Evolutionary conservation across 2,797 vertebrate genomes (phyloP).

Genomic region (Gymnothorax reevesii): DNA sequence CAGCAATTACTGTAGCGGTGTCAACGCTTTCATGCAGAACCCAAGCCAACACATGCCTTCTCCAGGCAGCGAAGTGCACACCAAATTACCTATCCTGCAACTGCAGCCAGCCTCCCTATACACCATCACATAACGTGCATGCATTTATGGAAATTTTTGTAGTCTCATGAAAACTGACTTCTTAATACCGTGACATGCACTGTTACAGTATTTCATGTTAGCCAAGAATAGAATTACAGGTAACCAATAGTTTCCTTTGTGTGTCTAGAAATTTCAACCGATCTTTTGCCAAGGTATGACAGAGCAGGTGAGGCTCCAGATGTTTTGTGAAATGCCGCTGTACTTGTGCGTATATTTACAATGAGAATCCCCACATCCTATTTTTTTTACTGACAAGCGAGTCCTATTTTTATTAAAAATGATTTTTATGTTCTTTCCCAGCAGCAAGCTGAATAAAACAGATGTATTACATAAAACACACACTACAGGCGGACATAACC

Average conservation of each 20-base stretch:
- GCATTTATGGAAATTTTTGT: too few species aligned
- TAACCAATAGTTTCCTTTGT: neutral
- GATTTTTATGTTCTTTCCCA: neutral
- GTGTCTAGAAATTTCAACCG: neutral
- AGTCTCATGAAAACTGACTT: too few species aligned
- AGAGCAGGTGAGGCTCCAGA: neutral
- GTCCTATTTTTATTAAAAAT: neutral
- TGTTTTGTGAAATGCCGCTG: neutral
- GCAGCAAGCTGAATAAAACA: neutral
- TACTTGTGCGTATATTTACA: neutral
- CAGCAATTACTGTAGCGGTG: neutral
- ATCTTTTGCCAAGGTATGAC: neutral
- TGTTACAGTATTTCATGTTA: too few species aligned
- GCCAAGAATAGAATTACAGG: neutral
- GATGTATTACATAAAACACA: neutral
- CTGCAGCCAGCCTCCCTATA: neutral
- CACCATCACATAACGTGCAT: too few species aligned
- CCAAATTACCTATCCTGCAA: neutral
- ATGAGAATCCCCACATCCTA: neutral
- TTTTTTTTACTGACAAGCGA: neutral
- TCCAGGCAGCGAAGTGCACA: neutral
- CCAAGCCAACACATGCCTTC: neutral
- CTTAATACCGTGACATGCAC: too few species aligned
- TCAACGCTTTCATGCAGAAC: neutral
- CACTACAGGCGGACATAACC: neutral